Evolutionary conservation across 2,888 invertebrate genomes (phyloP).

Genomic region (Macaria liturata): DNA sequence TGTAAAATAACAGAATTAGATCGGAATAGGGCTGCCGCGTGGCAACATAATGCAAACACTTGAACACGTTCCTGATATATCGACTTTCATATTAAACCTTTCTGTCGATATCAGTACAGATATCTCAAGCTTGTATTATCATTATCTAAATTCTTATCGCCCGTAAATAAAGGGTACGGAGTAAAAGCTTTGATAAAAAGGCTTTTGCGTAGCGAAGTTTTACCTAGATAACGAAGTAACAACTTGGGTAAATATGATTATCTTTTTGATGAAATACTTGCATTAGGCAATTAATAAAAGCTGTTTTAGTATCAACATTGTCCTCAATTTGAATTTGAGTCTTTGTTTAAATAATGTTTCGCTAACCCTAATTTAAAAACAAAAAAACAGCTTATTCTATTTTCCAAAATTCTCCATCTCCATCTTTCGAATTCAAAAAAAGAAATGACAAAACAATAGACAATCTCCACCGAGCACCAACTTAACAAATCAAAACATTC

Average conservation of each 20-base stretch:
- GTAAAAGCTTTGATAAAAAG: slow-evolving; percentile 73
- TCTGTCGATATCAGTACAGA: slow-evolving; percentile 42
- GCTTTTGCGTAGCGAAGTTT: slow-evolving; percentile 42
- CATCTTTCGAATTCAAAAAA: not conserved
- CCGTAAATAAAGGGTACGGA: slow-evolving; percentile 65
- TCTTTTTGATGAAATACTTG: slow-evolving; percentile 7
- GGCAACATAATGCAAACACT: slow-evolving; percentile 65
- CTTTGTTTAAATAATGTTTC: no score
- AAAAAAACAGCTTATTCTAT: no score
- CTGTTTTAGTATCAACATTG: no score
- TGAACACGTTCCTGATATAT: slow-evolving; percentile 57
- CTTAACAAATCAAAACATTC: slow-evolving; percentile 37
- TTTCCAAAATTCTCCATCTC: no score
- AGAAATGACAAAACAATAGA: not conserved
- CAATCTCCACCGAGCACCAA: slow-evolving; percentile 2
- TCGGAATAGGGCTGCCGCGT: slow-evolving; percentile 38
- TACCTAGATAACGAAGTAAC: slow-evolving; percentile 25
- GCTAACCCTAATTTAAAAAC: no score
- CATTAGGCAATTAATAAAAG: no score
- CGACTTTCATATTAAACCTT: slow-evolving; percentile 71
- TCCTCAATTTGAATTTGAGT: no score
- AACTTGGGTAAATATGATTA: slow-evolving; percentile 8
- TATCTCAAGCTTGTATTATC: slow-evolving; percentile 77
- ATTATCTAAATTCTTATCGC: slow-evolving; percentile 73
- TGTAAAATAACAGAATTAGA: no score